Conservation (phyloP, 2,888 invertebrate species). For the Limenitis camilla region DNA sequence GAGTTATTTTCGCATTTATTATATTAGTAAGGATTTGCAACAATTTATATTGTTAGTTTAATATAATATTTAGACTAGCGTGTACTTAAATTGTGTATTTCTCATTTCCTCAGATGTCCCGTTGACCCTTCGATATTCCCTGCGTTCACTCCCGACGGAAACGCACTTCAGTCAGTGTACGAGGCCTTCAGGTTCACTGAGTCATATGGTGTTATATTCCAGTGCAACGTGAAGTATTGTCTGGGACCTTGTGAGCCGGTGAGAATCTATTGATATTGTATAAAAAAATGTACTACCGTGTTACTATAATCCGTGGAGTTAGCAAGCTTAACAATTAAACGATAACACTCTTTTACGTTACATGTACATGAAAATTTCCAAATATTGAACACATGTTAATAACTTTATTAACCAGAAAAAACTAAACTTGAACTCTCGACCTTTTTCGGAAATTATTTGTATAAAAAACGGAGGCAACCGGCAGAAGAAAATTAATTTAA, state of each 20-base stretch:
- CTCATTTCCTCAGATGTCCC: slow-evolving; percentile 79
- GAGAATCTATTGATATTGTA: slow-evolving; percentile 43
- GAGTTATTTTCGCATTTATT: too few species aligned
- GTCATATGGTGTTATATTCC: slow-evolving; percentile 97
- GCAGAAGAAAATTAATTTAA: neutral
- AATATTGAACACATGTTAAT: too few species aligned
- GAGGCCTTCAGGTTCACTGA: slow-evolving; percentile 97
- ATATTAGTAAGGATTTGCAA: too few species aligned
- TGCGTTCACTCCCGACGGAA: slow-evolving; percentile 91
- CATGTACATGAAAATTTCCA: too few species aligned
- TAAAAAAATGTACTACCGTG: slow-evolving; percentile 1
- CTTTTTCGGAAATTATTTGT: too few species aligned
- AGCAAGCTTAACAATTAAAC: too few species aligned
- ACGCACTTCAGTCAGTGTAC: slow-evolving; percentile 91
- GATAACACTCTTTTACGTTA: too few species aligned
- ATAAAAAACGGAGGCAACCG: too few species aligned
- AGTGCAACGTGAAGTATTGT: slow-evolving; percentile 97
- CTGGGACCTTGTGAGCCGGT: slow-evolving; percentile 95
- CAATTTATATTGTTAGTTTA: too few species aligned
- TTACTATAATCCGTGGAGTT: neutral
- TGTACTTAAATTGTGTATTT: neutral
- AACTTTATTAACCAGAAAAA: too few species aligned
- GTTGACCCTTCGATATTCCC: slow-evolving; percentile 96
- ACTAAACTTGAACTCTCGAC: too few species aligned
- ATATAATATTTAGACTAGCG: neutral